These are phyloP conservation scores for Acanthacorydalis orientalis DNA, from an alignment of 2,888 invertebrate species.

Conservation along the genomic window DNA sequence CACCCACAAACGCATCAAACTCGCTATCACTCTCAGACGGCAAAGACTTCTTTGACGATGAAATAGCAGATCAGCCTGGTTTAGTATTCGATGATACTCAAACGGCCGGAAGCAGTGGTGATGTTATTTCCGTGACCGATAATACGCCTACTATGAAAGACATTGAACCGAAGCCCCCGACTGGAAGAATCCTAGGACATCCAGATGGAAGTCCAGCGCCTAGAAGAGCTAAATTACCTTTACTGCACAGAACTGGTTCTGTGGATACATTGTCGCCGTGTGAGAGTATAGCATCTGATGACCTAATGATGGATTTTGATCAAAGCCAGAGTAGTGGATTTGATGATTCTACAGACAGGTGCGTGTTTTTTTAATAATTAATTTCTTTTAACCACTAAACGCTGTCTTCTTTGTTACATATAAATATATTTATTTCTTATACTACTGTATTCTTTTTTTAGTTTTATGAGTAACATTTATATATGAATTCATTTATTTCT, in stretches of 20 bases:
- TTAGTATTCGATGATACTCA: slow-evolving; percentile 54
- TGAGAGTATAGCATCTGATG: slow-evolving; percentile 71
- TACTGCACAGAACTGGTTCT: slow-evolving; percentile 37
- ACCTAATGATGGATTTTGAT: slow-evolving; percentile 77
- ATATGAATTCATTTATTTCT: background rate
- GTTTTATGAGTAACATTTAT: background rate
- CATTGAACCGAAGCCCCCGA: slow-evolving; percentile 15
- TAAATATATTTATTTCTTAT: background rate
- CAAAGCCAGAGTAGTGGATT: slow-evolving; percentile 26
- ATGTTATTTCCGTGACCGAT: slow-evolving; percentile 3
- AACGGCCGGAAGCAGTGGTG: slow-evolving; percentile 14
- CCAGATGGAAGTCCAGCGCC: slow-evolving; percentile 24
- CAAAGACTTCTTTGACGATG: slow-evolving; percentile 72
- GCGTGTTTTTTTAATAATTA: slow-evolving; percentile 9
- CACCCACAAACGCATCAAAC: slow-evolving; percentile 57
- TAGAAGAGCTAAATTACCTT: slow-evolving; percentile 20
- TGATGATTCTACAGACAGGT: slow-evolving; percentile 35
- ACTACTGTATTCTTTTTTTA: background rate
- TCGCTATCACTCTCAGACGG: slow-evolving; percentile 68
- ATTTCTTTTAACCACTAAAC: slow-evolving; percentile 5
- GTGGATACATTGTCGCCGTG: slow-evolving; percentile 70
- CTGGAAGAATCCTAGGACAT: slow-evolving; percentile 18
- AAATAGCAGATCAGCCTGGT: slow-evolving; percentile 81
- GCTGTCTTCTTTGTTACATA: slow-evolving; percentile 1
- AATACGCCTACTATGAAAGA: slow-evolving; percentile 8